Conservation (phyloP, 2,113 vertebrate genomes). For the Sceloporus undulatus region DNA sequence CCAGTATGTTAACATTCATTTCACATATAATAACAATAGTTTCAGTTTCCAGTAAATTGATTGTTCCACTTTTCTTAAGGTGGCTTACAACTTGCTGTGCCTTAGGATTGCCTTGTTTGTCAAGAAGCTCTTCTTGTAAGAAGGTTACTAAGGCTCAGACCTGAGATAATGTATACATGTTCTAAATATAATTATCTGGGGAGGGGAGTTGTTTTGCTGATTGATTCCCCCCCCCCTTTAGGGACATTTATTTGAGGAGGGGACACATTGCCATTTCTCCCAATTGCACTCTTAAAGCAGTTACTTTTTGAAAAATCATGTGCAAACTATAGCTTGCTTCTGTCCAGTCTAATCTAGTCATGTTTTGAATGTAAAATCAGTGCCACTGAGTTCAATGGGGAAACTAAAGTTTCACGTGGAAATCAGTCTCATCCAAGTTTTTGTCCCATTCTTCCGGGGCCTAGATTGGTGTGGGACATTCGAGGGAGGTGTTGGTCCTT, state of each 20-base stretch:
- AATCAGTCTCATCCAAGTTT: background rate
- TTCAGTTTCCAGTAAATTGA: background rate
- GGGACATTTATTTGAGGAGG: background rate
- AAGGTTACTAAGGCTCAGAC: constrained; percentile 12
- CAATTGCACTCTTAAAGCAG: background rate
- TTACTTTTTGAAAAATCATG: background rate
- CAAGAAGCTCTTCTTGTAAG: background rate
- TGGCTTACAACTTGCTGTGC: background rate
- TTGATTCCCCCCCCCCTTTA: background rate
- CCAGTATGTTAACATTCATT: background rate
- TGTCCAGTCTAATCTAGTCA: background rate
- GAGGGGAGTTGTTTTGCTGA: background rate
- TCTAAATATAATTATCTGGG: constrained; percentile 21
- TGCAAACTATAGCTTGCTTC: background rate
- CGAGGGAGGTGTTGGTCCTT: too few species aligned
- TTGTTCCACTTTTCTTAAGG: background rate
- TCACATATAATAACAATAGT: background rate
- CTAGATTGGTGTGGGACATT: too few species aligned
- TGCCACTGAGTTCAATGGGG: background rate
- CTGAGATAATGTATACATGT: background rate
- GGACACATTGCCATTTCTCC: background rate
- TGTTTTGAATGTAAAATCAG: background rate
- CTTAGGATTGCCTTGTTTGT: constrained; percentile 3
- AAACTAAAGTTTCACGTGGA: background rate
- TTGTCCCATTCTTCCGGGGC: too few species aligned